Evolutionary conservation across 2,113 vertebrate genomes (phyloP), one percentile per base, ranked within the genome.

Genomic region (Atlantisia rogersi): DNA sequence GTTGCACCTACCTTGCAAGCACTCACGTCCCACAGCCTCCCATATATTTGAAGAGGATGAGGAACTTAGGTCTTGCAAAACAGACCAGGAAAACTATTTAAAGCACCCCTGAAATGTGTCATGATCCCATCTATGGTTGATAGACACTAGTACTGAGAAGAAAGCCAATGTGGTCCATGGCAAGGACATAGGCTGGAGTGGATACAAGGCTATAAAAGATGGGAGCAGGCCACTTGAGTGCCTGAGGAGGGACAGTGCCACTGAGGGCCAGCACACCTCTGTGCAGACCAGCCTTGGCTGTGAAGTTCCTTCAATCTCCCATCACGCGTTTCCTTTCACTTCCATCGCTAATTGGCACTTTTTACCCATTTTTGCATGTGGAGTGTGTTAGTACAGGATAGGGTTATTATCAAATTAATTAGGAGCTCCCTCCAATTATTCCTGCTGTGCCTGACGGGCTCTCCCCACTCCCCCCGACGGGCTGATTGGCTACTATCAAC

Each of bases 401-500:
- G 86, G 86, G 63, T 86, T 96, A 94, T 97, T 97, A 96, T 96
- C 90, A 96, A 96, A 97, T 97, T 96, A 97, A 97, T 95, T 94
- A 96, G 96, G 96, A 97, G 92, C 93, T 97, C 94, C 92, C 90
- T 95, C 95, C 94, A 95, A 93, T 97, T 97, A 94, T 80, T 85
- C 97, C 94, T 91, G 93, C 90, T 95, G 96, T n/a, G 95, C 92
- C 92, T 88, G 94, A 86, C 63, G 40, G 96, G 88, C 82, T 94
- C 37, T 75, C 65, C 87, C 73, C 0, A 5, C 81, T 95, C 68
- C 77, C 91, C 65, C 5, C 7, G 20, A 52, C 0, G 11, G 92
- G 70, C 82, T 92, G 95, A 90, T 92, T 93, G 95, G 79, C 88
- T 35, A 17, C 94, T 84, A 5, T 8, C 16, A 70, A 12, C 58